Conservation (phyloP, 2,888 invertebrate species). For the Mayetiola destructor region DNA sequence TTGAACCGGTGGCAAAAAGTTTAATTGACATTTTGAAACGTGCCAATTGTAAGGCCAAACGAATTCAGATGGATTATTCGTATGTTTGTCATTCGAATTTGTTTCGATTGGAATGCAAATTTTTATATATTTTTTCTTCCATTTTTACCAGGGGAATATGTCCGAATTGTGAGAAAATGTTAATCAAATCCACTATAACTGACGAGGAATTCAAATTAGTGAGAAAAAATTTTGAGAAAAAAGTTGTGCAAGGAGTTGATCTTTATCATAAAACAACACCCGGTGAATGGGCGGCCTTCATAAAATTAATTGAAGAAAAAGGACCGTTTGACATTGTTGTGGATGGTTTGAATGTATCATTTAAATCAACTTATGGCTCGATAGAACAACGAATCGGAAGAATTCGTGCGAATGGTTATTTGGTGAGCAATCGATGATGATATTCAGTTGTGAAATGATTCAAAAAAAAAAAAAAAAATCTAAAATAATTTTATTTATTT, state of each 20-base stretch:
- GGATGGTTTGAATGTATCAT: conserved; percentile 1
- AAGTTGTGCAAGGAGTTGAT: not conserved
- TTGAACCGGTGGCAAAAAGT: not conserved
- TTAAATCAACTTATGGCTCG: too few relatives aligned
- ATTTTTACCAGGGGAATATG: not conserved
- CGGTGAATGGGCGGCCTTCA: not conserved
- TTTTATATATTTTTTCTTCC: not conserved
- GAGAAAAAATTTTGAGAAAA: not conserved
- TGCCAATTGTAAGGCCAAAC: too few relatives aligned
- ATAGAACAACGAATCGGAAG: too few relatives aligned
- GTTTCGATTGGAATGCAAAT: not conserved
- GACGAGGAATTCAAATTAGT: not conserved
- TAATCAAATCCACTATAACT: not conserved
- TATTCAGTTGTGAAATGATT: too few relatives aligned
- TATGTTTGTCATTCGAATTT: not conserved
- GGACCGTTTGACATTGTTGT: conserved; percentile 5
- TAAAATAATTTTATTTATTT: too few relatives aligned
- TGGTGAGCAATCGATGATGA: too few relatives aligned
- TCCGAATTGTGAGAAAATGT: not conserved
- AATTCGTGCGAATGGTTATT: too few relatives aligned
- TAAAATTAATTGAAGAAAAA: not conserved
- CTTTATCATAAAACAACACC: conserved; percentile 7
- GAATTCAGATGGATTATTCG: not conserved
- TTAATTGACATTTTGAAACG: not conserved
- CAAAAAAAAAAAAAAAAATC: too few relatives aligned